Percentiles rank a stretch among this genome's conserved stretches.
Evolutionary conservation across 2,113 vertebrate genomes (phyloP).

Genomic region (Myxocyprinus asiaticus): DNA sequence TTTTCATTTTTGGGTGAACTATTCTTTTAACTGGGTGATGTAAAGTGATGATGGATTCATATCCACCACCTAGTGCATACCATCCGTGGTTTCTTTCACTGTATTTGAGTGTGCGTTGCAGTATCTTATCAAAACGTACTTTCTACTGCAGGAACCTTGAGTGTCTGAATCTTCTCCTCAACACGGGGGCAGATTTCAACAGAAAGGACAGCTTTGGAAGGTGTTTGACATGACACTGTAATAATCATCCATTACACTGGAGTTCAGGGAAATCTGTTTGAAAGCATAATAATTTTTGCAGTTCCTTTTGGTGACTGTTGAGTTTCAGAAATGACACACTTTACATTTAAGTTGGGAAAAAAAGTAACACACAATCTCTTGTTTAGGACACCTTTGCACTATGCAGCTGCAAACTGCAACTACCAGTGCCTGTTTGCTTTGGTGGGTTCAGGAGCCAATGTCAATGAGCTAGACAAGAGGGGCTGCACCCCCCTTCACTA

Average conservation of each 20-base stretch:
- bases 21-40: too few species aligned
- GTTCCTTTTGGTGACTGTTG: not conserved
- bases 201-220: slow-evolving; percentile 98
- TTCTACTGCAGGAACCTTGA: slow-evolving; percentile 87
- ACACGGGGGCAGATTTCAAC: slow-evolving; percentile 95
- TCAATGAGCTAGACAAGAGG: slow-evolving; percentile 94
- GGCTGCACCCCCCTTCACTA: slow-evolving; percentile 97
- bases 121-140: not conserved
- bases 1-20: too few species aligned
- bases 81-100: not conserved
- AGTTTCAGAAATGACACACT: too few species aligned
- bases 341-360: too few species aligned
- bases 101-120: not conserved
- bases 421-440: slow-evolving; percentile 99
- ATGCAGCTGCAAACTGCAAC: slow-evolving; percentile 98
- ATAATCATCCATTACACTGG: too few species aligned
- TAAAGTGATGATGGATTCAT: too few species aligned
- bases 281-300: not conserved
- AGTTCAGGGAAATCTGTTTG: too few species aligned
- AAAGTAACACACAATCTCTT: not conserved
- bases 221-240: slow-evolving; percentile 67
- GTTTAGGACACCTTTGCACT: slow-evolving; percentile 91
- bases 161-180: slow-evolving; percentile 95
- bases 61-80: not conserved
- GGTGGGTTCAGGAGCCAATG: slow-evolving; percentile 96